These are phyloP conservation scores for Rhabdophis nuchalis DNA, from an alignment of 2,797 vertebrate genomes.

Conservation along the genomic window DNA sequence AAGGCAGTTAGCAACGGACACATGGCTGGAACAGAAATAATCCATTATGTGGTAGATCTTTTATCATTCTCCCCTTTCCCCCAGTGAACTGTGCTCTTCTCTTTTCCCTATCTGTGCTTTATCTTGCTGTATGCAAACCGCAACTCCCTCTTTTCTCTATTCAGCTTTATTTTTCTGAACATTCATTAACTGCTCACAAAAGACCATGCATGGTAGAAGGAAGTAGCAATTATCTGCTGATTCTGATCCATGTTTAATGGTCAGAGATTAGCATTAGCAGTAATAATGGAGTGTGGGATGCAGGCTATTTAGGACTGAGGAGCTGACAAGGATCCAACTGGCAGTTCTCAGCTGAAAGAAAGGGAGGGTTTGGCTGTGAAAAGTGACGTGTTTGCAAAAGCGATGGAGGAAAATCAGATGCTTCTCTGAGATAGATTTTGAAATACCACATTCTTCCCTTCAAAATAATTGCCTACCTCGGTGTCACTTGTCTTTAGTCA, in stretches of 20 bases:
- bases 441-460: not conserved
- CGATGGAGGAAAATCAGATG: not conserved
- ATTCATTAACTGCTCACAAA: slow-evolving; percentile 71
- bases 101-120: slow-evolving; percentile 53
- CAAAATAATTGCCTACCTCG: not conserved
- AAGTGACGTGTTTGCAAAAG: slow-evolving; percentile 33
- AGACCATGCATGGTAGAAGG: slow-evolving; percentile 59
- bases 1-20: not conserved
- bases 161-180: slow-evolving; percentile 66
- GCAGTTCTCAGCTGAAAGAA: slow-evolving; percentile 24
- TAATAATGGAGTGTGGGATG: slow-evolving; percentile 51
- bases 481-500: not conserved
- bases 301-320: slow-evolving; percentile 50
- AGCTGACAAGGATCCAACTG: slow-evolving; percentile 55
- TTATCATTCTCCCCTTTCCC: slow-evolving; percentile 49
- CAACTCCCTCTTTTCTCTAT: slow-evolving; percentile 60
- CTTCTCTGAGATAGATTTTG: not conserved
- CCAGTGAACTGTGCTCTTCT: slow-evolving; percentile 55
- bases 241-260: slow-evolving; percentile 65
- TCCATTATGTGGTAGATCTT: slow-evolving; percentile 32
- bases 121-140: slow-evolving; percentile 64
- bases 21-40: slow-evolving; percentile 37
- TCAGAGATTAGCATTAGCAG: slow-evolving; percentile 66
- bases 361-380: slow-evolving; percentile 15
- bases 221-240: slow-evolving; percentile 68